Evolutionary conservation across 1,140 invertebrate species (phyloP).

Genomic region (Pemphigus obesinymphae): DNA sequence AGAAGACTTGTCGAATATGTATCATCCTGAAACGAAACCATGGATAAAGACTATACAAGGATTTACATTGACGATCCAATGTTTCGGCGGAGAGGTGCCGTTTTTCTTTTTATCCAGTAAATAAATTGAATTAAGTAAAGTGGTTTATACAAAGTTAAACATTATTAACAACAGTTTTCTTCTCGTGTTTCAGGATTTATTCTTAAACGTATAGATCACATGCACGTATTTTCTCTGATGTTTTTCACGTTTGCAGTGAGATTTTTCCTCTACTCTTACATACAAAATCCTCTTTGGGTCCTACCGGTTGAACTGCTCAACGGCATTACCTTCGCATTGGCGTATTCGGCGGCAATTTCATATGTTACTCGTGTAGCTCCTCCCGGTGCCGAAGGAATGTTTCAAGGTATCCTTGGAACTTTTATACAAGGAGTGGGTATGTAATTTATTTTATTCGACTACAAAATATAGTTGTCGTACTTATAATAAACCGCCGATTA

Average conservation of each 20-base stretch:
- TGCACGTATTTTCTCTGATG: constrained; percentile 64
- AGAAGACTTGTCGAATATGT: constrained; percentile 61
- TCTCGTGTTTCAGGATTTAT: constrained; percentile 66
- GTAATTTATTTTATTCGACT: too few species aligned
- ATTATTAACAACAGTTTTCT: too few species aligned
- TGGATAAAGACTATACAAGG: constrained; percentile 79
- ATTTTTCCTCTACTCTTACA: constrained; percentile 63
- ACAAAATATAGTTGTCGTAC: neutral
- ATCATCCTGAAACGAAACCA: constrained; percentile 52
- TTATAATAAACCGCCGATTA: too few species aligned
- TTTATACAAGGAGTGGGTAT: constrained; percentile 77
- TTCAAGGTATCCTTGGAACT: constrained; percentile 76
- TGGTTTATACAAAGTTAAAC: too few species aligned
- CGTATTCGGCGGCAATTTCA: constrained; percentile 77
- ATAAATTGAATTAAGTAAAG: too few species aligned
- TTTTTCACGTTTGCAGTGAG: constrained; percentile 66
- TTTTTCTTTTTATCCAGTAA: constrained; percentile 78
- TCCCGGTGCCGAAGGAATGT: constrained; percentile 77
- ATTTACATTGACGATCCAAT: constrained; percentile 69
- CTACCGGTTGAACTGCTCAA: constrained; percentile 67
- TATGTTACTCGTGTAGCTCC: constrained; percentile 81
- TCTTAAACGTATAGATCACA: constrained; percentile 65
- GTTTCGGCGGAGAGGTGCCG: constrained; percentile 80
- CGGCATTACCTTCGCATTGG: constrained; percentile 72
- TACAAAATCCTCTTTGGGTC: constrained; percentile 68